Percentiles rank a stretch among this genome's conserved stretches.
phyloP scores from a whole-genome alignment of 2,113 vertebrate genomes.

The Gavia stellata region DNA sequence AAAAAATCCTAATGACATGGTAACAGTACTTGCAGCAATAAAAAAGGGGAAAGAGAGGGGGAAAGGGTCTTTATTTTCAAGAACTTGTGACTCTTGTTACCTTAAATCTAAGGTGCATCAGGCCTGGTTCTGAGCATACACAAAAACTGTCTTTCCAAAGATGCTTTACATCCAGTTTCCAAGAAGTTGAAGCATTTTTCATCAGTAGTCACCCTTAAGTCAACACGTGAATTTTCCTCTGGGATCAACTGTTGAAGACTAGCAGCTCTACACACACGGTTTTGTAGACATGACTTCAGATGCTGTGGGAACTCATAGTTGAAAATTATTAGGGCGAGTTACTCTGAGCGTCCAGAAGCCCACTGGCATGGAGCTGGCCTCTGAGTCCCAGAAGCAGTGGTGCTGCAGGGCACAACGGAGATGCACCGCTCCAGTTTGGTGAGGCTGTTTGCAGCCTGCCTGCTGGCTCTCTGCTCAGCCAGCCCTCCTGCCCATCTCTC shows the following conservation, averaged over 20 bases:
- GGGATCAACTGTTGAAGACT: not conserved
- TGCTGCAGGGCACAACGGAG: not conserved
- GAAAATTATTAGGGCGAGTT: not conserved
- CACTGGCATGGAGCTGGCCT: rapidly evolving
- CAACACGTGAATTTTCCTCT: not conserved
- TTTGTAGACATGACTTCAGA: not conserved
- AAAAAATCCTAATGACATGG: not conserved
- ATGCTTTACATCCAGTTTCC: not conserved
- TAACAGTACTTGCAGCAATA: not conserved
- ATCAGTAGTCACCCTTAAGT: not conserved
- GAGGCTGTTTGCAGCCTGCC: not conserved
- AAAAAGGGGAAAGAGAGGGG: not conserved
- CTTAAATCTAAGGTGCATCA: not conserved
- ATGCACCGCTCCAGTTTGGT: rapidly evolving
- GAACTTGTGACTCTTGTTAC: not conserved
- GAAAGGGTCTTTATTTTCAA: not conserved
- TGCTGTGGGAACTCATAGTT: not conserved
- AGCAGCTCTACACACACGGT: not conserved
- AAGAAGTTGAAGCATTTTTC: not conserved
- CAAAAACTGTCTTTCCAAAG: not conserved
- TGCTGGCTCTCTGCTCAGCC: not conserved
- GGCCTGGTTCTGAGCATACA: not conserved
- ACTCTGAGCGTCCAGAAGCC: not conserved
- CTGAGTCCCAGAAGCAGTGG: not conserved
- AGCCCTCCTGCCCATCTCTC: not conserved